These are phyloP conservation scores for Thripadectes ignobilis DNA, from an alignment of 2,797 vertebrate genomes.

Conservation along the genomic window DNA sequence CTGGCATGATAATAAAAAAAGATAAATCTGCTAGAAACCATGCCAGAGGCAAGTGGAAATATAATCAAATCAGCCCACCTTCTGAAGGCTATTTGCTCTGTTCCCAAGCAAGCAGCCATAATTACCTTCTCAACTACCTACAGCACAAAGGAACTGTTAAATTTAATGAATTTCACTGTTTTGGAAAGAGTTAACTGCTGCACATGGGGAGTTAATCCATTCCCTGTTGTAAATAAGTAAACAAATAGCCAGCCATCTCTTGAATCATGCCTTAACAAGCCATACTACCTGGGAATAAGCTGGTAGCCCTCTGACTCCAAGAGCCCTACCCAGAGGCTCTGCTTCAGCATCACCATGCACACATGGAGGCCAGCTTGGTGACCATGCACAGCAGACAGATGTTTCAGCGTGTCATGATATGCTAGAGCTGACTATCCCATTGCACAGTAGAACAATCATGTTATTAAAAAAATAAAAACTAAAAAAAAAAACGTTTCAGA, in stretches of 20 bases:
- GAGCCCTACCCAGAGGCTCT: background rate
- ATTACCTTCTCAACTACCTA: conserved; percentile 32
- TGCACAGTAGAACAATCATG: background rate
- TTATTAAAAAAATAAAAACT: background rate
- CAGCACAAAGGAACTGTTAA: background rate
- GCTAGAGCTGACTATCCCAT: background rate
- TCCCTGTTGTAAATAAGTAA: background rate
- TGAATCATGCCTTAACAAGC: background rate
- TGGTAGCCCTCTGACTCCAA: background rate
- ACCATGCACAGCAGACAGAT: background rate
- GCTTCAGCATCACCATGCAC: background rate
- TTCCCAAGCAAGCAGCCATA: background rate
- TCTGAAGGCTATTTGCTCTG: background rate
- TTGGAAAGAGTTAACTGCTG: background rate
- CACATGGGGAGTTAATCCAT: background rate
- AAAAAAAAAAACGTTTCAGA: no score
- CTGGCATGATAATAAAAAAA: conserved; percentile 33
- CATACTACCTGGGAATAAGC: background rate
- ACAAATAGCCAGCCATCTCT: background rate
- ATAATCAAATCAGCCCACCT: conserved; percentile 18
- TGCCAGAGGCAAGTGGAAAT: conserved; percentile 35
- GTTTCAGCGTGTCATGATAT: background rate
- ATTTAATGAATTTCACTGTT: background rate
- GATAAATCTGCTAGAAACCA: conserved; percentile 28
- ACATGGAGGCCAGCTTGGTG: background rate